A percentile compares a stretch with the other conserved stretches of the same genome.
Evolutionary conservation across 2,888 invertebrate genomes (phyloP).

Genomic region (Adelognathus sp.): DNA sequence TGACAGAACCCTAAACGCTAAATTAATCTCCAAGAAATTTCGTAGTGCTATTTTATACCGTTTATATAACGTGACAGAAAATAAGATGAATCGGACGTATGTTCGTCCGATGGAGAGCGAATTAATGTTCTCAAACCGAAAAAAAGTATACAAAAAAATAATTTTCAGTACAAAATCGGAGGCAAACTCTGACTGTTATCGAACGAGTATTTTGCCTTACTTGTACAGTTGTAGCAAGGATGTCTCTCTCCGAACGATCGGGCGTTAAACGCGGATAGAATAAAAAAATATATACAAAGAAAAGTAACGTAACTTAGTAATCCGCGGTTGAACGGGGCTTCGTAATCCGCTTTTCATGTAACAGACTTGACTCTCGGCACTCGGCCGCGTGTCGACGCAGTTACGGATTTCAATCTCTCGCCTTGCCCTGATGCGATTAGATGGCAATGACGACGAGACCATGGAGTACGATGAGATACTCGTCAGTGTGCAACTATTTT

Average conservation of each 20-base stretch:
- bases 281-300: conserved; percentile 36
- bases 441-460: conserved; percentile 33
- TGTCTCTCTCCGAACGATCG: conserved; percentile 2
- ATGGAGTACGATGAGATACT: neutral
- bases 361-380: conserved; percentile 69
- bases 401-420: conserved; percentile 55
- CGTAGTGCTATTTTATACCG: conserved; percentile 57
- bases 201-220: conserved; percentile 57
- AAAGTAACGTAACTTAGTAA: conserved; percentile 63
- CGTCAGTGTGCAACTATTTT: neutral
- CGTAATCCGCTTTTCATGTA: conserved; percentile 78
- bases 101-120: conserved; percentile 13
- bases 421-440: conserved; percentile 38
- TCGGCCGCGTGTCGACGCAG: conserved; percentile 67
- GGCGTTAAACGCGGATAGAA: conserved; percentile 5
- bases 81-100: neutral
- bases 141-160: neutral
- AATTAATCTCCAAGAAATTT: conserved; percentile 50
- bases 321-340: conserved; percentile 70
- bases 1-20: conserved; percentile 33
- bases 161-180: conserved; percentile 59
- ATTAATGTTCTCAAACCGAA: neutral
- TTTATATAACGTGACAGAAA: conserved; percentile 45
- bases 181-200: conserved; percentile 50
- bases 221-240: conserved; percentile 53